Percentiles rank a stretch among this genome's conserved stretches.
Evolutionary conservation across 2,888 invertebrate genomes (phyloP).

Genomic region (Synanthedon andrenaeformis): DNA sequence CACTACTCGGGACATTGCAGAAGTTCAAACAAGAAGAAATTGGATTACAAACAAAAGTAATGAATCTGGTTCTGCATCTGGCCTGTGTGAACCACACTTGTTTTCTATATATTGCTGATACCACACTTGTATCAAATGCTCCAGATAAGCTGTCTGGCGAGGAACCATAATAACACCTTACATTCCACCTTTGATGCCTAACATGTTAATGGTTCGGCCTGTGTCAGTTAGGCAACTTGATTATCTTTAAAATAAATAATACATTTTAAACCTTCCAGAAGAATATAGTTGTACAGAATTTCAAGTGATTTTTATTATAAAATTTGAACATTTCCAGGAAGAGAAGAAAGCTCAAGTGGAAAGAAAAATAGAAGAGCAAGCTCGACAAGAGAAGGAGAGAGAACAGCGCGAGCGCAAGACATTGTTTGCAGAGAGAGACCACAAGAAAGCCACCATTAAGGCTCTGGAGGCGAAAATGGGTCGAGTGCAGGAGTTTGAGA

Average conservation of each 20-base stretch:
- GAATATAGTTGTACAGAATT: no score
- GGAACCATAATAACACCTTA: no score
- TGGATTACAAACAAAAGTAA: constrained; percentile 81
- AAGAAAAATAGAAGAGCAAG: constrained; percentile 92
- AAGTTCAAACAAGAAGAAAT: constrained; percentile 96
- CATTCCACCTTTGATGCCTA: no score
- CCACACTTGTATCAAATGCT: no score
- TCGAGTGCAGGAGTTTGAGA: constrained; percentile 87
- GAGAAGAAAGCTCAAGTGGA: constrained; percentile 82
- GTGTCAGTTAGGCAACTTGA: no score
- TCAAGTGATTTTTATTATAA: neutral
- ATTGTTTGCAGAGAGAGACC: constrained; percentile 85
- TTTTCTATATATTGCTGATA: no score
- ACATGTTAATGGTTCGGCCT: no score
- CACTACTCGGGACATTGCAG: constrained; percentile 92
- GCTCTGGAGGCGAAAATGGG: constrained; percentile 91
- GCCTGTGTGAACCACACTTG: constrained; percentile 47
- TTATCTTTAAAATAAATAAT: no score
- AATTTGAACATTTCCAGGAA: constrained; percentile 29
- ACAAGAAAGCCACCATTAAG: constrained; percentile 89
- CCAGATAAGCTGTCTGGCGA: no score
- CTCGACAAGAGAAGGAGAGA: constrained; percentile 84
- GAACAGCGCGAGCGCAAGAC: constrained; percentile 86
- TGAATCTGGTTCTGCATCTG: neutral
- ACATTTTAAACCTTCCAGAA: no score